Evolutionary conservation across 2,113 vertebrate genomes (phyloP).

Genomic region (Leuciscus idus): DNA sequence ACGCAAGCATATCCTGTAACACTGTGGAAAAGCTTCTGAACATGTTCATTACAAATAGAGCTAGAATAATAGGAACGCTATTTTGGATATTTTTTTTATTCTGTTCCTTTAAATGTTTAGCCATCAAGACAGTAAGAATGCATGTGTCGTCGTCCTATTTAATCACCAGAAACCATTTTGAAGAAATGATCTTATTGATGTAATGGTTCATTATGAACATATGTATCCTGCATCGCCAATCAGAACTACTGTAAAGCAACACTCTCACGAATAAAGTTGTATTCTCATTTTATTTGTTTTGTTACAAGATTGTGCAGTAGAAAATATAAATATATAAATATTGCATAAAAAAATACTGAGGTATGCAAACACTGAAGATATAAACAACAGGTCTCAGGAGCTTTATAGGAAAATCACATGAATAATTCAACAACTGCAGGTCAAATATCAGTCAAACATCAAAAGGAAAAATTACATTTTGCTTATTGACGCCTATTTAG

Average conservation of each 20-base stretch:
- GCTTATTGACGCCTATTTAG: not conserved
- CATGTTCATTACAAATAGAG: not conserved
- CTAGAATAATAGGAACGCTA: not conserved
- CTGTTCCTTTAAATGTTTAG: not conserved
- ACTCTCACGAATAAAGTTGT: not conserved
- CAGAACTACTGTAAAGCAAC: not conserved
- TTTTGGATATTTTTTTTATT: not conserved
- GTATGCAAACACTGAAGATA: not conserved
- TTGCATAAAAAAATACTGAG: constrained; percentile 1
- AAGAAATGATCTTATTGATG: not conserved
- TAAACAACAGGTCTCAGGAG: not conserved
- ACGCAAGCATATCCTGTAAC: not conserved
- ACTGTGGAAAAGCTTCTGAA: not conserved
- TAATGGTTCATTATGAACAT: not conserved
- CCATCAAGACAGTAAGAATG: not conserved
- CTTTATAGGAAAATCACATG: not conserved
- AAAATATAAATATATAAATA: constrained; percentile 27
- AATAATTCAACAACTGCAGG: not conserved
- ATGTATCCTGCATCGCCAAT: not conserved
- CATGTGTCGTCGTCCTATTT: not conserved
- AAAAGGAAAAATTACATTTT: not conserved
- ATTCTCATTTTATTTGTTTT: constrained; percentile 20
- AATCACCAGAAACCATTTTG: not conserved
- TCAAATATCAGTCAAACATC: not conserved
- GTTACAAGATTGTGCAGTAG: constrained; percentile 15